These are phyloP conservation scores for Chiridota heheva DNA, from an alignment of 35 echinoderm and acorn worm species.

Conservation along the genomic window DNA sequence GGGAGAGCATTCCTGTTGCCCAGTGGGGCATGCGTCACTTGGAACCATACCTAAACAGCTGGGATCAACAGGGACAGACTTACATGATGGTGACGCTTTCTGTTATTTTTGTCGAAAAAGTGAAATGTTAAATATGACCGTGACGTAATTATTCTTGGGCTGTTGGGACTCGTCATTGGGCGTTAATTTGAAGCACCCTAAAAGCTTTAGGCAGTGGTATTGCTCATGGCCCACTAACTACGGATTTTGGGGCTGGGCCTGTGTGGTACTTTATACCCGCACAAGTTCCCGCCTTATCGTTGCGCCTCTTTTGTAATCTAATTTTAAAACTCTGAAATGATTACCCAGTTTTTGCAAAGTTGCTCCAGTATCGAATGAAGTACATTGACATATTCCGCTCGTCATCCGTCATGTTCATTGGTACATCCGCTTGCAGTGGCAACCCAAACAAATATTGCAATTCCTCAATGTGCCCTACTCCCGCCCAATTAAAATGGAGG, in stretches of 20 bases:
- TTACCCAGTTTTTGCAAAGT: constrained; percentile 48
- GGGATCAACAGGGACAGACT: too few species aligned
- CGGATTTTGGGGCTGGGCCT: not conserved
- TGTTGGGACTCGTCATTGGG: not conserved
- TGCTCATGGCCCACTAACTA: too few species aligned
- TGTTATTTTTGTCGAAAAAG: too few species aligned
- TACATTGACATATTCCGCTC: constrained; percentile 9
- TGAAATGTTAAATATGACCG: too few species aligned
- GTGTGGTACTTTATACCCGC: not conserved
- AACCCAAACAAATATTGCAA: constrained; percentile 30
- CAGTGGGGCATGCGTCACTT: too few species aligned
- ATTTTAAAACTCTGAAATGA: not conserved
- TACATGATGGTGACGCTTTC: too few species aligned
- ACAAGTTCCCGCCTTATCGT: not conserved
- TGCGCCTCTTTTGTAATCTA: not conserved
- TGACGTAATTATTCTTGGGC: not conserved
- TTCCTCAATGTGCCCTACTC: constrained; percentile 38
- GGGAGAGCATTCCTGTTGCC: too few species aligned
- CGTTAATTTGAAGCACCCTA: not conserved
- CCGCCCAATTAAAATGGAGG: constrained; percentile 3
- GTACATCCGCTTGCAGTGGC: constrained; percentile 40
- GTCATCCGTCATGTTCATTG: constrained; percentile 6
- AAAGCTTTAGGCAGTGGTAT: not conserved
- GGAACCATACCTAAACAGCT: too few species aligned
- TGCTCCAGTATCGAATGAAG: constrained; percentile 27